Percentiles rank a stretch among this genome's conserved stretches.
Conservation (phyloP, 2,888 invertebrate genomes). For the Yponomeuta evonymella region DNA sequence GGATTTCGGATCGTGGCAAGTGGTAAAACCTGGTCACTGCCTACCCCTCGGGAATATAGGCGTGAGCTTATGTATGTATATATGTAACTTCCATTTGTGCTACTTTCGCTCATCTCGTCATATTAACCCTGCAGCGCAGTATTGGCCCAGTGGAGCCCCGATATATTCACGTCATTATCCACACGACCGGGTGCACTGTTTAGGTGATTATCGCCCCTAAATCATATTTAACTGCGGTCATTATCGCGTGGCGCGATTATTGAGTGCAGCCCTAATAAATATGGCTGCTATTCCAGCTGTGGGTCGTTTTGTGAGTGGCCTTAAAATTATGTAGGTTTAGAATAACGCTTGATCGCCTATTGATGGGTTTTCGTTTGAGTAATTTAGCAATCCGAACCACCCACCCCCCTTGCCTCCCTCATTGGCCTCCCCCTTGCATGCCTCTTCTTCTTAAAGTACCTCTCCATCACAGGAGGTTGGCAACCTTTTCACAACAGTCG, state of each 20-base stretch:
- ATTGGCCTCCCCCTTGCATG: too few relatives aligned
- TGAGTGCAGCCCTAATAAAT: constrained; percentile 49
- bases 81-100: neutral
- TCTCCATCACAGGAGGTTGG: too few relatives aligned
- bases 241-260: constrained; percentile 44
- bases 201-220: constrained; percentile 46
- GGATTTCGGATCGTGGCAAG: too few relatives aligned
- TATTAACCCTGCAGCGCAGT: neutral
- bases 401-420: too few relatives aligned
- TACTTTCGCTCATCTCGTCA: neutral
- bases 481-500: too few relatives aligned
- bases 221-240: constrained; percentile 60
- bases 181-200: constrained; percentile 5
- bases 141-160: neutral
- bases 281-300: constrained; percentile 19
- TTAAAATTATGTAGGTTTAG: constrained; percentile 10
- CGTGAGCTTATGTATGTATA: too few relatives aligned
- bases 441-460: too few relatives aligned
- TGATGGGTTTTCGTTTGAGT: too few relatives aligned
- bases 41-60: too few relatives aligned
- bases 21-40: too few relatives aligned
- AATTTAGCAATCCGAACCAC: too few relatives aligned
- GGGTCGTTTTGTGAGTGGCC: neutral
- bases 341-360: neutral
- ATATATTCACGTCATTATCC: constrained; percentile 8